Evolutionary conservation across 2,113 vertebrate species (phyloP), one percentile per base, ranked within the genome.

Genomic region (Calypte anna): DNA sequence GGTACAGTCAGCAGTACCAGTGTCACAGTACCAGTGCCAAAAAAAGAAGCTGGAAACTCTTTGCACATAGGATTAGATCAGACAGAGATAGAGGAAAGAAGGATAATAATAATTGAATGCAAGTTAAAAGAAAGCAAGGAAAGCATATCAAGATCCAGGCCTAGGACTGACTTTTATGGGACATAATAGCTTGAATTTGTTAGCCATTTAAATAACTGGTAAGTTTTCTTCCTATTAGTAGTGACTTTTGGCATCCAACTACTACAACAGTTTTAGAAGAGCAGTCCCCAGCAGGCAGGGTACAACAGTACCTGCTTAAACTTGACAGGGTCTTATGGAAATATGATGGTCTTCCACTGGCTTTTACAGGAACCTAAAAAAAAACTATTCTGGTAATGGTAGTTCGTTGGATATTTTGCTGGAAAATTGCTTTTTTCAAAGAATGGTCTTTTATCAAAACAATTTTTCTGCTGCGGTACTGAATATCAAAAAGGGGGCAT

Each of bases 241-340:
- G 51, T 50, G 22, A n/a, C 50, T 80, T 83, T 25, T 30, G 22
- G 33, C 17, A 19, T 36, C 28, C 13, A 48, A 11, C 36, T 21
- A 12, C 59, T 40, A 23, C 5, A 1, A 27, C 20, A 20, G 23
- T 25, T 90, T 74, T n/a, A 64, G 73, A 88, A 83, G 23, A 86
- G 27, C 27, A 30, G 23, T 55, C 13, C 46, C 46, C 72, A 61
- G 58, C 11, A 50, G 74, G 22, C 40, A 55, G 10, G 12, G 16
- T 63, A 43, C 25, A 61, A 18, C 21, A 79, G 20, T n/a, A 78
- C 38, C 25, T 53, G 12, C 18, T 13, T 64, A 50, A 50, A 50
- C 25, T 25, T 50, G 40, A 75, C 51, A 14, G 15, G 23, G 0
- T 0, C 3, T 43, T 6, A 20, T 8, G 40, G 24, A 85, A 75